Evolutionary conservation across 1,140 invertebrate genomes (phyloP).

Genomic region (Patella vulgata): DNA sequence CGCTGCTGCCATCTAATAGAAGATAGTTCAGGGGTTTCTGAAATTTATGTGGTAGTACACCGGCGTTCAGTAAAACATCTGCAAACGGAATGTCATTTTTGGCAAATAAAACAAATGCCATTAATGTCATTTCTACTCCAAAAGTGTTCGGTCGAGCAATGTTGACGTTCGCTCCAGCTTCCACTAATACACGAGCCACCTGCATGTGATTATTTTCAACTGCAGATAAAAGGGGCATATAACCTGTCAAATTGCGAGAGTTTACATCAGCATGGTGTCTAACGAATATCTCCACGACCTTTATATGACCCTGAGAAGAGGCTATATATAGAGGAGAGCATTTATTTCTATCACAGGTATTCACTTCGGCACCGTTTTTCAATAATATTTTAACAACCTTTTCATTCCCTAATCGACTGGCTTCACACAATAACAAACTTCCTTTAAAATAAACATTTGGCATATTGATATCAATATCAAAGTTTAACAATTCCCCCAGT

Average conservation of each 20-base stretch:
- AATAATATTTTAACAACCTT: conserved; percentile 1
- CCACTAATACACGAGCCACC: neutral
- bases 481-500: neutral
- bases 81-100: conserved; percentile 9
- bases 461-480: neutral
- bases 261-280: conserved; percentile 9
- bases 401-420: conserved; percentile 8
- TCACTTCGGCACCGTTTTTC: conserved; percentile 1
- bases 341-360: conserved; percentile 12
- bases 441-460: neutral
- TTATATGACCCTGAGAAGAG: conserved; percentile 3
- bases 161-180: conserved; percentile 14
- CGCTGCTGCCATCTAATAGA: conserved; percentile 3
- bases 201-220: conserved; percentile 14
- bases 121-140: conserved; percentile 5
- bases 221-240: conserved; percentile 13
- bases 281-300: neutral
- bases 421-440: conserved; percentile 5
- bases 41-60: conserved; percentile 9
- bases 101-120: conserved; percentile 13
- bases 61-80: conserved; percentile 6
- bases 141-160: conserved; percentile 8
- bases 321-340: conserved; percentile 14
- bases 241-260: conserved; percentile 6
- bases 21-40: conserved; percentile 12